phyloP scores from a whole-genome alignment of 1,140 invertebrate genomes.

The Calliphora vicina region DNA sequence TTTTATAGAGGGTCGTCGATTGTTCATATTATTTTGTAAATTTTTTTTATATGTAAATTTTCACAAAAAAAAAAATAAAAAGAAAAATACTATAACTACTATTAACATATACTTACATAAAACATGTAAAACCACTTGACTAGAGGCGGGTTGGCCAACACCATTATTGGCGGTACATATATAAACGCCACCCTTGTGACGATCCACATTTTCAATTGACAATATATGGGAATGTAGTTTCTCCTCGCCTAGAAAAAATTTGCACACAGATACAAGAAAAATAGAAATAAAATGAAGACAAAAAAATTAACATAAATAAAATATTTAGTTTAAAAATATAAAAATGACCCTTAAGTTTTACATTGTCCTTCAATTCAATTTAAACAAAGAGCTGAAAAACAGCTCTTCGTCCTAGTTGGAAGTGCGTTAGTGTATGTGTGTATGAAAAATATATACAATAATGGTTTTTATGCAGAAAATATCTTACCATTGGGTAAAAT shows the following conservation, averaged over 20 bases:
- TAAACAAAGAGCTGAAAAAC: too few relatives aligned
- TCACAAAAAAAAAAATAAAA: slow-evolving; percentile 1
- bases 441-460: too few relatives aligned
- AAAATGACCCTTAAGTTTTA: slow-evolving; percentile 27
- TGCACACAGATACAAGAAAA: slow-evolving; percentile 16
- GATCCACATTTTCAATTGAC: slow-evolving; percentile 65
- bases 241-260: slow-evolving; percentile 64
- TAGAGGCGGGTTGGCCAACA: slow-evolving; percentile 69
- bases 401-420: too few relatives aligned
- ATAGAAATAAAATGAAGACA: slow-evolving; percentile 15
- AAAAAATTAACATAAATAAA: slow-evolving; percentile 20
- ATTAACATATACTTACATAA: slow-evolving; percentile 66
- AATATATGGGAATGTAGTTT: slow-evolving; percentile 65
- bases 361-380: not conserved
- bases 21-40: not conserved
- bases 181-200: slow-evolving; percentile 71
- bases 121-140: slow-evolving; percentile 69
- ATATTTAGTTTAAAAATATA: slow-evolving; percentile 30
- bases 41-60: not conserved
- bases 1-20: slow-evolving; percentile 6
- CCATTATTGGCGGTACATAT: slow-evolving; percentile 72
- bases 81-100: not conserved
- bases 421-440: too few relatives aligned
- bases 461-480: slow-evolving; percentile 21
- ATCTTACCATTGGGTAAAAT: slow-evolving; percentile 70